Conservation (phyloP, 2,888 invertebrate genomes). For the Leptinotarsa haldemani region DNA sequence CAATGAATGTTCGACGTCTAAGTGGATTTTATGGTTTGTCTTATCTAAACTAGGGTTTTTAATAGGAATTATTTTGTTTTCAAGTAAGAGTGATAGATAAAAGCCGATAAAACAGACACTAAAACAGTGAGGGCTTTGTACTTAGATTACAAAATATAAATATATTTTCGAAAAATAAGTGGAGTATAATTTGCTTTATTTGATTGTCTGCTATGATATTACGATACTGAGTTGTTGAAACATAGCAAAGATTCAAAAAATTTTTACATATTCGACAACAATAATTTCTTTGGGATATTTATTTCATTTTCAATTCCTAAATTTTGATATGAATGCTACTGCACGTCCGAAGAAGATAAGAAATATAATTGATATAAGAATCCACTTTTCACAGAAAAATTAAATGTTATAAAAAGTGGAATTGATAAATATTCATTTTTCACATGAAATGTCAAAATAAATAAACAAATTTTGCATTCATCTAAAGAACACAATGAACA, state of each 20-base stretch:
- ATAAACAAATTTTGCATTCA: too few species aligned
- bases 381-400: too few species aligned
- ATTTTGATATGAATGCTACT: too few species aligned
- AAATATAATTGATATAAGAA: too few species aligned
- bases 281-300: too few species aligned
- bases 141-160: conserved; percentile 14
- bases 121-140: conserved; percentile 19
- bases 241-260: background rate
- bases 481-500: too few species aligned
- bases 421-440: too few species aligned
- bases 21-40: conserved; percentile 17
- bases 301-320: too few species aligned
- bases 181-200: background rate
- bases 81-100: conserved; percentile 25
- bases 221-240: background rate
- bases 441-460: too few species aligned
- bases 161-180: background rate
- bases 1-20: conserved; percentile 17
- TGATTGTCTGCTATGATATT: background rate
- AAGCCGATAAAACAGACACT: background rate
- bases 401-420: too few species aligned
- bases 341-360: too few species aligned
- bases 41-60: conserved; percentile 23
- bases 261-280: too few species aligned
- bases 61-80: conserved; percentile 20